These are phyloP conservation scores for Tetraneura akinire DNA, from an alignment of 1,140 invertebrate species.

Conservation along the genomic window DNA sequence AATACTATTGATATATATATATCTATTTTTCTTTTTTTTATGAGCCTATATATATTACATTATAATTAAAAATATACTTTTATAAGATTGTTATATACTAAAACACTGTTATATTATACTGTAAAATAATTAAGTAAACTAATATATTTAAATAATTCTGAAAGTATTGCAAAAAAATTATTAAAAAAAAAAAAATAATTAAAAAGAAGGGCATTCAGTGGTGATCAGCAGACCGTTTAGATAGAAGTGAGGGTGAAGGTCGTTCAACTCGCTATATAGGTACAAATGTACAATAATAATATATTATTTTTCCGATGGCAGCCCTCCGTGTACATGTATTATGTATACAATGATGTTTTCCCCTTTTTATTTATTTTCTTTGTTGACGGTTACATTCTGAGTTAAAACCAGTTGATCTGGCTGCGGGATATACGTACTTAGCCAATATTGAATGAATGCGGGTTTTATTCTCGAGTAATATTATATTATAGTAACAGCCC, in stretches of 20 bases:
- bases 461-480: conserved; percentile 29
- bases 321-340: conserved; percentile 9
- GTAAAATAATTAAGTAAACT: too few relatives aligned
- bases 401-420: conserved; percentile 37
- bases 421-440: not conserved
- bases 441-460: conserved; percentile 9
- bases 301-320: not conserved
- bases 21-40: too few relatives aligned
- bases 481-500: conserved; percentile 7
- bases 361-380: not conserved
- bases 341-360: not conserved
- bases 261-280: conserved; percentile 12
- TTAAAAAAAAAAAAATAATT: too few relatives aligned
- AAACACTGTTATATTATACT: too few relatives aligned
- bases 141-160: too few relatives aligned
- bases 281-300: too few relatives aligned
- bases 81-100: too few relatives aligned
- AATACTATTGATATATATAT: too few relatives aligned
- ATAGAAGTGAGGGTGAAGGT: conserved; percentile 42
- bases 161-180: too few relatives aligned
- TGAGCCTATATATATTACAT: too few relatives aligned
- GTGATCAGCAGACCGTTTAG: conserved; percentile 20
- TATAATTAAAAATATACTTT: too few relatives aligned
- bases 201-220: not conserved
- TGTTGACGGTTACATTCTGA: conserved; percentile 27